A percentile compares a stretch with the other conserved stretches of the same genome.
phyloP scores from a whole-genome alignment of 1,140 invertebrate genomes.

The Hylaeus anthracinus region DNA sequence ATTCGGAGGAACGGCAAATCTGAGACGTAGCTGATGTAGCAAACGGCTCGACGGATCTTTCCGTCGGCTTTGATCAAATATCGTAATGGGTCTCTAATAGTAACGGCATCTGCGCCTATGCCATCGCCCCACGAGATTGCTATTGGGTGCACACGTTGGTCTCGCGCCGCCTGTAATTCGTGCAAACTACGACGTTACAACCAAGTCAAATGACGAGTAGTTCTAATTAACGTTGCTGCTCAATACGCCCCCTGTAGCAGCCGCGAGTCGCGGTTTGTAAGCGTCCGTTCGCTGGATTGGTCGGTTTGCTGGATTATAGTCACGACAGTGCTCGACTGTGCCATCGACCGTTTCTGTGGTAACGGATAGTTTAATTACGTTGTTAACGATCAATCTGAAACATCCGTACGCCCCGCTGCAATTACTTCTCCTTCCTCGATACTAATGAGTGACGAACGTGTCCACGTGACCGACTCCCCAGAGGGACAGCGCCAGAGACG shows the following conservation, averaged over 20 bases:
- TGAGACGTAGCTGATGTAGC: conserved; percentile 26
- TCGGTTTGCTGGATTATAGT: conserved; percentile 32
- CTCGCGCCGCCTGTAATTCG: conserved; percentile 50
- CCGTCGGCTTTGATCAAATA: conserved; percentile 20
- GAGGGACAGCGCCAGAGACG: not conserved
- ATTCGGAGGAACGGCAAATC: not conserved
- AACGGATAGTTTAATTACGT: conserved; percentile 72
- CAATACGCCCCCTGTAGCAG: conserved; percentile 48
- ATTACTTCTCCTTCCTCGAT: conserved; percentile 45
- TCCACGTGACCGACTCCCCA: not conserved
- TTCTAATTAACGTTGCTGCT: conserved; percentile 70
- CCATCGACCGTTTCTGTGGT: conserved; percentile 50
- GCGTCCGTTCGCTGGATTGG: conserved; percentile 37
- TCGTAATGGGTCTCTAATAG: conserved; percentile 46
- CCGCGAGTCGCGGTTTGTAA: conserved; percentile 42
- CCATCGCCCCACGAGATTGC: conserved; percentile 19
- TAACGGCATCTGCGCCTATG: conserved; percentile 26
- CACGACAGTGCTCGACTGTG: not conserved
- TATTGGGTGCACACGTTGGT: conserved; percentile 16
- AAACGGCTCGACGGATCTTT: conserved; percentile 32
- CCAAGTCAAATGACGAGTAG: conserved; percentile 69
- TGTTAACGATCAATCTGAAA: conserved; percentile 64
- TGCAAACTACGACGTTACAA: conserved; percentile 53
- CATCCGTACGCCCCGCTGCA: conserved; percentile 21
- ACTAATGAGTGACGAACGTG: conserved; percentile 39